Evolutionary conservation across 2,113 vertebrate species (phyloP), one percentile per base, ranked within the genome.

Genomic region (Pseudorasbora parva): DNA sequence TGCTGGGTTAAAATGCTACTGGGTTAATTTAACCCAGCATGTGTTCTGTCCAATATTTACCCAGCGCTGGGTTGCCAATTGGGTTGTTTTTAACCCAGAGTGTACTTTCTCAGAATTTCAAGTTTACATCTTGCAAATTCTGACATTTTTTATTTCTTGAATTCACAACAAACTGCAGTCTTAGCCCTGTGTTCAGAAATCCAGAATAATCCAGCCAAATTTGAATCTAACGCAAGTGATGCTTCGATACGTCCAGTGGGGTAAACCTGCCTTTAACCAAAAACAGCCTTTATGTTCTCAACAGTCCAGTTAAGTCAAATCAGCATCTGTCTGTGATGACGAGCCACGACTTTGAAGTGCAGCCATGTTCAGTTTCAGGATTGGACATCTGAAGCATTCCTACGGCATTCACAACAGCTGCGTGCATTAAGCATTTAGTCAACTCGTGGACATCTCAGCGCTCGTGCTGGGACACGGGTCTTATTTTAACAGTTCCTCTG

Each of bases 251-350:
- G 19, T 11, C 2, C 12, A 15, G 5, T 17, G n/a, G 7, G 0
- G 56, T n/a, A 27, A 25, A 62, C 0, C 51, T 8, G 51, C 51
- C 51, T 54, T 54, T 54, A 54, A 19, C 17, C 30, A 54, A 30
- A 75, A 21, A 37, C 51, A 57, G 19, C 6, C 33, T 59, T 59
- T 77, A 77, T 77, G 19, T 77, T 59, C 21, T 77, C 74, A 15
- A 43, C 8, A n/a, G 74, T 77, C 11, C 57, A 7, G 33, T 77
- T 77, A 23, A 59, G 27, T 23, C 12, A 15, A 23, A 15, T 41
- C 21, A 23, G 74, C 30, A 59, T 51, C 74, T 77, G 74, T 41
- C 30, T 14, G 5, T n/a, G 51, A 57, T 21, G 64, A 37, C 9
- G 33, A 21, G 30, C 27, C 30, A 12, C 6, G 51, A 30, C 72